Base-by-base conservation (phyloP, 2,113 vertebrate genomes). In the Myotis yumanensis region DNA sequence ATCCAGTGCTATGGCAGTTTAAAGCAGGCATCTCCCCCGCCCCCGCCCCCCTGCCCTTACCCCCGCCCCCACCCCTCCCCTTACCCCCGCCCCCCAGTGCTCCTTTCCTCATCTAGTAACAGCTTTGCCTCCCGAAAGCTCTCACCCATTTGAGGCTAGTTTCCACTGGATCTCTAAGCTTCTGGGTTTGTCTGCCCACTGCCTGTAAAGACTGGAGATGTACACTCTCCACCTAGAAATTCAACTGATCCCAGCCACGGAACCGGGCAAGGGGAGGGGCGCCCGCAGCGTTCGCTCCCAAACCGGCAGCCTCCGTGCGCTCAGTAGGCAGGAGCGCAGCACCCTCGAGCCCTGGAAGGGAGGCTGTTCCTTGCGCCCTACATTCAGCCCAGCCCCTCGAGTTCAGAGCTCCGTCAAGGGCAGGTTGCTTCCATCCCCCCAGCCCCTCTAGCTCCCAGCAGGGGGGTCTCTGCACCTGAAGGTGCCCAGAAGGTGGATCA, bases 221-320 rank as follows among this genome's bases (percentile, higher is more conserved):
- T 23, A 59, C 51, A 68, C 20, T 93, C 40, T 68, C 32, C 71
- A 69, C 68, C 48, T 75, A 68, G 52, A 95, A 92, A 96, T 84
- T 37, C 46, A 71, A 79, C 86, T 71, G 88, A 69, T 40, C 22
- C n/a, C 12, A 80, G 43, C 64, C 59, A 79, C 66, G 66, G 25
- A 64, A 81, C 32, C 3, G 68, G 3, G 22, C 37, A 37, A 37
- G 22, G 30, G 51, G 10, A 88, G 82, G n/a, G 22, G 64, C 52
- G 71, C 48, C 23, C 17, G 10, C 75, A 72, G 69, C 57, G 68
- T 81, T 82, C 18, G 1, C 46, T 22, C 20, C 15, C 81, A n/a
- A 35, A 85, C 4, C 77, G 30, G 66, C 48, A 95, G 59, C 48
- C 40, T 68, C 35, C 0, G 6, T 22, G 69, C 15, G 30, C 86